Percentiles rank a stretch among this genome's conserved stretches.
These are phyloP conservation scores for Trissolcus japonicus DNA, from an alignment of 2,888 invertebrate species.

Conservation along the genomic window DNA sequence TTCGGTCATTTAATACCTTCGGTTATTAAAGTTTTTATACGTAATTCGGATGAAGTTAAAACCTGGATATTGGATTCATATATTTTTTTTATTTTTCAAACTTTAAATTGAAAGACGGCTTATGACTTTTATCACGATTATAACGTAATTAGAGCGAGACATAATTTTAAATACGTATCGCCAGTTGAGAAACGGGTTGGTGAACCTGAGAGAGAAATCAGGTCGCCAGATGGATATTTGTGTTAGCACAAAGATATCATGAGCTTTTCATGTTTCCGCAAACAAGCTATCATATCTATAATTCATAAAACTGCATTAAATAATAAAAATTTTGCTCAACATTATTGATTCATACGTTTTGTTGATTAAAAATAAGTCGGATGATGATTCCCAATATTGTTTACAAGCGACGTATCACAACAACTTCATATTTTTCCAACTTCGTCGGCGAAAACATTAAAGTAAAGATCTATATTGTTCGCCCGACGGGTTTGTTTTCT, in stretches of 20 bases:
- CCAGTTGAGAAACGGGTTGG: conserved; percentile 5
- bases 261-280: conserved; percentile 11
- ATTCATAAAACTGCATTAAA: no score
- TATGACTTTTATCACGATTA: conserved; percentile 5
- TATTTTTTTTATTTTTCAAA: no score
- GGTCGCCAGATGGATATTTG: conserved; percentile 10
- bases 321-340: no score
- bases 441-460: conserved; percentile 14
- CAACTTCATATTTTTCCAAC: conserved; percentile 14
- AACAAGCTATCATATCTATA: neutral
- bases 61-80: no score
- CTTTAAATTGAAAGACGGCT: neutral
- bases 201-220: conserved; percentile 18
- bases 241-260: conserved; percentile 13
- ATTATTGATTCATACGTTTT: neutral
- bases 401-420: neutral
- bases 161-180: conserved; percentile 14
- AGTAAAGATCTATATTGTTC: conserved; percentile 17
- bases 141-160: conserved; percentile 5
- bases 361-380: neutral
- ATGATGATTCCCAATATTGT: neutral
- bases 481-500: conserved; percentile 13
- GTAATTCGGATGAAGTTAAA: no score
- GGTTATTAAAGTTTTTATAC: no score
- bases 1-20: no score